A percentile compares a stretch with the other conserved stretches of the same genome.
Conservation (phyloP, 2,797 vertebrate genomes). For the Champsocephalus esox region DNA sequence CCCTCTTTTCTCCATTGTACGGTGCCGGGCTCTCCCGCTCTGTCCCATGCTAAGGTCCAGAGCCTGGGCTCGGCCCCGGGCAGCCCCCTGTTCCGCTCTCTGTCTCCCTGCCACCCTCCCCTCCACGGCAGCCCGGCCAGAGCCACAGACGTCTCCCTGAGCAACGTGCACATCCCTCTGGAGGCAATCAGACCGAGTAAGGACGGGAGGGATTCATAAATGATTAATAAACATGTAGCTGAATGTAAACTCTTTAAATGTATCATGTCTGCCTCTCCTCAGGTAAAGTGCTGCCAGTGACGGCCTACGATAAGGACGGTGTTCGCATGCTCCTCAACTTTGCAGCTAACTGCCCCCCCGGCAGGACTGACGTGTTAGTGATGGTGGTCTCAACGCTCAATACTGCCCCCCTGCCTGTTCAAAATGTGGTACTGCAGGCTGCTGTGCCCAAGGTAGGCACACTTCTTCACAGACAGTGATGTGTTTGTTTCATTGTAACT, state of each 20-base stretch:
- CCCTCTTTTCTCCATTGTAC: slow-evolving; percentile 68
- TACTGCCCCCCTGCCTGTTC: slow-evolving; percentile 89
- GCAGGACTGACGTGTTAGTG: slow-evolving; percentile 90
- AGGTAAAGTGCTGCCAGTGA: slow-evolving; percentile 93
- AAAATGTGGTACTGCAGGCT: slow-evolving; percentile 91
- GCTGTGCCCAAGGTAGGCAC: slow-evolving; percentile 94
- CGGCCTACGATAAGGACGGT: slow-evolving; percentile 94
- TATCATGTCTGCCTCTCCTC: slow-evolving; percentile 23
- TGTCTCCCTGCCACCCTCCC: slow-evolving; percentile 82
- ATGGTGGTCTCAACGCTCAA: slow-evolving; percentile 97
- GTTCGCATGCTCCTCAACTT: slow-evolving; percentile 95
- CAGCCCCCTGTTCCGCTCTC: slow-evolving; percentile 89
- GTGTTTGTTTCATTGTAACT: background rate
- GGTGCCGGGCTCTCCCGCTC: slow-evolving; percentile 69
- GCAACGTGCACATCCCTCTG: slow-evolving; percentile 90
- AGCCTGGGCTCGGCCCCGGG: slow-evolving; percentile 81
- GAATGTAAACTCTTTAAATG: background rate
- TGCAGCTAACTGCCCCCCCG: slow-evolving; percentile 91
- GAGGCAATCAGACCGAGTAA: slow-evolving; percentile 96
- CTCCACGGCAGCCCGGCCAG: slow-evolving; percentile 89
- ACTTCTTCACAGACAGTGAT: background rate
- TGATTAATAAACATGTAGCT: background rate
- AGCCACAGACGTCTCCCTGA: slow-evolving; percentile 87
- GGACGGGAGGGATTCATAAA: slow-evolving; percentile 41
- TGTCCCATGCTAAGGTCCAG: slow-evolving; percentile 57